phyloP scores from a whole-genome alignment of 2,888 invertebrate species.

The Cosmopolites sordidus region DNA sequence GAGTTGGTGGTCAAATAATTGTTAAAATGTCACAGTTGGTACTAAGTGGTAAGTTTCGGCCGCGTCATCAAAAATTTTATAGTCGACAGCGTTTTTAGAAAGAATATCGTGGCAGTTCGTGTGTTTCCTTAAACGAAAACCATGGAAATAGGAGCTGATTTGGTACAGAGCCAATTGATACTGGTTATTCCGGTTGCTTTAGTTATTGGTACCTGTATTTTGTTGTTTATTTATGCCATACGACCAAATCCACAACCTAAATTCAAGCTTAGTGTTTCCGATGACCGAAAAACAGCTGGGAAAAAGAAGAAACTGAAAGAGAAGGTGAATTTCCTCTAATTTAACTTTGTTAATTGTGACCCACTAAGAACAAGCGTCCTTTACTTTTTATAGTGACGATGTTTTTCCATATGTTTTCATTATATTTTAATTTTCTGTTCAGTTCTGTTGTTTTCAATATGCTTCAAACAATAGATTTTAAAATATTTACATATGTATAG shows the following conservation, averaged over 20 bases:
- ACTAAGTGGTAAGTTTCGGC: conserved; percentile 29
- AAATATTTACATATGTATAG: too few relatives aligned
- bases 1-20: too few relatives aligned
- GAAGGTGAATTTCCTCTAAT: conserved; percentile 52
- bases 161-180: conserved; percentile 56
- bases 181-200: conserved; percentile 55
- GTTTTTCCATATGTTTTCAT: not conserved
- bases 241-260: conserved; percentile 62
- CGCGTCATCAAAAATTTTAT: conserved; percentile 60
- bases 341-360: not conserved
- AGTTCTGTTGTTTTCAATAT: not conserved
- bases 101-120: conserved; percentile 32
- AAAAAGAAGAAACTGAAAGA: conserved; percentile 67
- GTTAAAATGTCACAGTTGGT: not conserved
- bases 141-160: conserved; percentile 60
- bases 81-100: conserved; percentile 27
- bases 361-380: not conserved
- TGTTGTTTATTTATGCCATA: conserved; percentile 41
- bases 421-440: not conserved
- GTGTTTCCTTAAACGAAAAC: conserved; percentile 21
- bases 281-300: conserved; percentile 63
- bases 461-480: not conserved
- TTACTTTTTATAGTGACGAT: not conserved
- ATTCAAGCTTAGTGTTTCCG: conserved; percentile 66
- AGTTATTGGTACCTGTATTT: conserved; percentile 39